Evolutionary conservation across 1,140 invertebrate genomes (phyloP).

Genomic region (Gonatopus flavifemur): DNA sequence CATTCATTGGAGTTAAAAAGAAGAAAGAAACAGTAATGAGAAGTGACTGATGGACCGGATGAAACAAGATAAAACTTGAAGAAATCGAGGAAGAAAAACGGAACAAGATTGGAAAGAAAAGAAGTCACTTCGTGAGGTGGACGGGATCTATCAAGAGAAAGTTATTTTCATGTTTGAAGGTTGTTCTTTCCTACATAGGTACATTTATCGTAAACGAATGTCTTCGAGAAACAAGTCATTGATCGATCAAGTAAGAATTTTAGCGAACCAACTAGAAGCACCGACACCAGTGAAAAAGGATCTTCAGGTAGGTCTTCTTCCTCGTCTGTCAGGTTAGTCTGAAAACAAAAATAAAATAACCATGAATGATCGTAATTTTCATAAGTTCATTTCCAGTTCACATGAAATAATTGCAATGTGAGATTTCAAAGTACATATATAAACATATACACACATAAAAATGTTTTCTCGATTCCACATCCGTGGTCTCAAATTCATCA

Average conservation of each 20-base stretch:
- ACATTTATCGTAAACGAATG: constrained; percentile 18
- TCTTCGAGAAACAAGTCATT: constrained; percentile 31
- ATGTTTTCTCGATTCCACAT: too few species aligned
- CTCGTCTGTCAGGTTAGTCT: constrained; percentile 56
- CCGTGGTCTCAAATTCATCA: too few species aligned
- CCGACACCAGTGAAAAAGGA: constrained; percentile 69
- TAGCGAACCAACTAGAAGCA: constrained; percentile 73
- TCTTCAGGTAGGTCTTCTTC: constrained; percentile 68
- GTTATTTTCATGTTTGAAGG: too few species aligned
- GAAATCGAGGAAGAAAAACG: constrained; percentile 8
- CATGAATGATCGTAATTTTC: too few species aligned
- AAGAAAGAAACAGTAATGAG: constrained; percentile 94
- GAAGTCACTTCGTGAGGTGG: constrained; percentile 1
- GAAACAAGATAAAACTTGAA: constrained; percentile 79
- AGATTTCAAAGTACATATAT: too few species aligned
- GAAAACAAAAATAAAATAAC: constrained; percentile 28
- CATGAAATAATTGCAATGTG: too few species aligned
- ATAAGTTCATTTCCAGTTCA: too few species aligned
- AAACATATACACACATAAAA: too few species aligned
- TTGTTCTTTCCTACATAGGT: too few species aligned
- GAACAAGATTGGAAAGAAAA: background rate
- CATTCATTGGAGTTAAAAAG: constrained; percentile 93
- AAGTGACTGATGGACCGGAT: constrained; percentile 90
- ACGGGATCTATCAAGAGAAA: constrained; percentile 20
- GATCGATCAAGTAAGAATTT: constrained; percentile 38